Evolutionary conservation across 2,888 invertebrate species (phyloP).

Genomic region (Hemicrepidius hirtus): DNA sequence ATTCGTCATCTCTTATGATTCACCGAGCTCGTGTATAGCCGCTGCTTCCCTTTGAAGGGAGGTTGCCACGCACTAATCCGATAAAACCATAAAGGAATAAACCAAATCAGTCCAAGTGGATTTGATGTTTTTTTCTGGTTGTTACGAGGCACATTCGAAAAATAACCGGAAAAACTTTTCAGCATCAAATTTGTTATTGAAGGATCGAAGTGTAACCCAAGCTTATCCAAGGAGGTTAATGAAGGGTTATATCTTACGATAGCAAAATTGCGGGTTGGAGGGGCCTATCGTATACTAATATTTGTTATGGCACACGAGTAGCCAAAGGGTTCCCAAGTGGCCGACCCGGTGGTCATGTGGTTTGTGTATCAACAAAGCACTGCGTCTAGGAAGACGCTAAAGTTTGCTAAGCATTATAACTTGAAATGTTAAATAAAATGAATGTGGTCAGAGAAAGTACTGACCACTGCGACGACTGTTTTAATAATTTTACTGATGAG

Average conservation of each 20-base stretch:
- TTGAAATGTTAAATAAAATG: constrained; percentile 9
- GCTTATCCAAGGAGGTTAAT: constrained; percentile 32
- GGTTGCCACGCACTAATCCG: constrained; percentile 44
- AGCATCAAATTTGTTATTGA: neutral
- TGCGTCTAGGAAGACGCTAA: constrained; percentile 15
- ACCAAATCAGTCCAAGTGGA: constrained; percentile 33
- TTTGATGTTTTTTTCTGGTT: constrained; percentile 7
- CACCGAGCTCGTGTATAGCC: constrained; percentile 53
- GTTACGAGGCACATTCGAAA: constrained; percentile 9
- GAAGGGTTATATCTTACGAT: constrained; percentile 34
- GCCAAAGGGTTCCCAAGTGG: constrained; percentile 36
- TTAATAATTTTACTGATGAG: neutral
- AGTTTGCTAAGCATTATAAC: constrained; percentile 11
- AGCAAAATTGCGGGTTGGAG: constrained; percentile 28
- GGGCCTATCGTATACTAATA: constrained; percentile 34
- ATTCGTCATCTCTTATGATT: constrained; percentile 63
- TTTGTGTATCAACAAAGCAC: constrained; percentile 34
- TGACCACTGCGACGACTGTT: neutral
- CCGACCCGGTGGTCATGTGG: constrained; percentile 31
- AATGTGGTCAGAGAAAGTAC: neutral
- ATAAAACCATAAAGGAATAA: constrained; percentile 48
- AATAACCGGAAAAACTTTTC: constrained; percentile 1
- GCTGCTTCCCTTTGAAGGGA: constrained; percentile 43
- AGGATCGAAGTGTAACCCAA: constrained; percentile 20
- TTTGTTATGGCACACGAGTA: constrained; percentile 34